Conservation (phyloP, 2,888 invertebrate species). For the Oligia fasciuncula region DNA sequence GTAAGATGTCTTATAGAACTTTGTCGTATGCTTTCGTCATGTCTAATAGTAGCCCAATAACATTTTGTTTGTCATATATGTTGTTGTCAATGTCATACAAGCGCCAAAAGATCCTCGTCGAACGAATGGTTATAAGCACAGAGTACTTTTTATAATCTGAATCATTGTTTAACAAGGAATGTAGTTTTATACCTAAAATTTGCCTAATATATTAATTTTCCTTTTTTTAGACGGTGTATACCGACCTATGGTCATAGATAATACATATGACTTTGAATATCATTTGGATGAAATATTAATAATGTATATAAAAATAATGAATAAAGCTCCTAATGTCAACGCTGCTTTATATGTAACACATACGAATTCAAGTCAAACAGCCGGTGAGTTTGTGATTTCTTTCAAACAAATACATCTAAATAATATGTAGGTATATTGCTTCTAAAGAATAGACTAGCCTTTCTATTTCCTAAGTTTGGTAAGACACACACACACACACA, state of each 20-base stretch:
- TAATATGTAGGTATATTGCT: background rate
- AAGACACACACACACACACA: too few relatives aligned
- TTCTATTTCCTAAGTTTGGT: background rate
- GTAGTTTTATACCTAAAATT: background rate
- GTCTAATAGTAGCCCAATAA: too few relatives aligned
- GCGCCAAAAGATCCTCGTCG: background rate
- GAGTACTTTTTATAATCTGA: background rate
- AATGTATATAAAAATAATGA: background rate
- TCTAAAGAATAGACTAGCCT: background rate
- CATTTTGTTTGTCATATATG: too few relatives aligned
- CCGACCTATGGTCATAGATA: background rate
- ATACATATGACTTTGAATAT: conserved; percentile 1
- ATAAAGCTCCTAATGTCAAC: background rate
- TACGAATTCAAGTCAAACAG: rapidly evolving
- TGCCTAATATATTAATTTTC: background rate
- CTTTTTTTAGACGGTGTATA: background rate
- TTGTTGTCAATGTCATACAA: background rate
- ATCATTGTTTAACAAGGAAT: background rate
- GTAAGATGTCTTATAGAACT: too few relatives aligned
- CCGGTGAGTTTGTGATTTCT: background rate
- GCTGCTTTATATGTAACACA: background rate
- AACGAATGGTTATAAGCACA: background rate
- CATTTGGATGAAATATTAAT: rapidly evolving
- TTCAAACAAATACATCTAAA: background rate
- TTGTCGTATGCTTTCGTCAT: too few relatives aligned